Evolutionary conservation across 2,113 vertebrate species (phyloP).

Genomic region (Aphelocoma coerulescens): DNA sequence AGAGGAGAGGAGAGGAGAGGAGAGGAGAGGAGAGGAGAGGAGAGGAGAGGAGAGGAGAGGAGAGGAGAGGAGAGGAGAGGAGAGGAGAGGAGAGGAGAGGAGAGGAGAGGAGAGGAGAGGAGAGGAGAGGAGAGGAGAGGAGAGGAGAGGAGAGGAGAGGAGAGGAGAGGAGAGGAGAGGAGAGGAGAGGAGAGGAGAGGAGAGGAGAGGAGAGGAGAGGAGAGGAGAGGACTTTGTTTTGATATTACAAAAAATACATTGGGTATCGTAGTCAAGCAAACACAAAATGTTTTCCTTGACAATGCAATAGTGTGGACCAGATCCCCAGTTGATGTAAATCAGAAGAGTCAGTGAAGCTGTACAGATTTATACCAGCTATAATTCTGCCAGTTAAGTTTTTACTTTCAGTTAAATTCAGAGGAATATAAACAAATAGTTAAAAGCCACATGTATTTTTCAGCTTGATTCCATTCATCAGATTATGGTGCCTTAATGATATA

Average conservation of each 20-base stretch:
- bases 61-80: background rate
- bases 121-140: background rate
- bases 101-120: too few species aligned
- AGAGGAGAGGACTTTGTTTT: background rate
- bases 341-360: background rate
- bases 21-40: too few species aligned
- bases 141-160: rapidly evolving
- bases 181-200: too few species aligned
- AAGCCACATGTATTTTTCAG: background rate
- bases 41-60: too few species aligned
- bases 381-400: slow-evolving; percentile 14
- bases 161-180: too few species aligned
- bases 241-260: background rate
- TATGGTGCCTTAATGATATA: background rate
- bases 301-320: background rate
- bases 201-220: too few species aligned
- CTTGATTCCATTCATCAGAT: background rate
- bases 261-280: background rate
- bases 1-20: too few species aligned
- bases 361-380: background rate
- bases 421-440: slow-evolving; percentile 21
- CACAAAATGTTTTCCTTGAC: background rate
- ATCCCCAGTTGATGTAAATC: background rate
- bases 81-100: too few species aligned
- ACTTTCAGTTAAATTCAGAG: slow-evolving; percentile 7